A percentile compares a stretch with the other conserved stretches of the same genome.
Conservation (phyloP, 2,113 vertebrate species). For the Dicentrarchus labrax region DNA sequence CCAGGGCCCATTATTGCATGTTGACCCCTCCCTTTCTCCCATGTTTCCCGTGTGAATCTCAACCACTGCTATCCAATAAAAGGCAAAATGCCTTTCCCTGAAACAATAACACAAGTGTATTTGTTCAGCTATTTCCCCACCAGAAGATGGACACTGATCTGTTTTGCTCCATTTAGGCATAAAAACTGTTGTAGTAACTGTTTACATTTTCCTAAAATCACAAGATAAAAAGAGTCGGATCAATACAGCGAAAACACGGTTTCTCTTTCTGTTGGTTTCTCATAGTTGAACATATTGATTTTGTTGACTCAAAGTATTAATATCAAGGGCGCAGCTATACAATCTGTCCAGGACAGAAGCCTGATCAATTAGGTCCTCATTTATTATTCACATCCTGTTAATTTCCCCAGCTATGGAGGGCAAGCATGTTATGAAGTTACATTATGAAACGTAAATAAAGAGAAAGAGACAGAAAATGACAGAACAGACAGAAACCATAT, state of each 20-base stretch:
- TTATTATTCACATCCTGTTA: constrained; percentile 72
- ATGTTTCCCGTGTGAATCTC: neutral
- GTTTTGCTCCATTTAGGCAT: constrained; percentile 23
- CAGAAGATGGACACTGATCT: neutral
- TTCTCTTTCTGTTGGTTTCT: constrained; percentile 43
- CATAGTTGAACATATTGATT: constrained; percentile 60
- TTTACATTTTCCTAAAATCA: constrained; percentile 19
- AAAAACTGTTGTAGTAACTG: constrained; percentile 9
- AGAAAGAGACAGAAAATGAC: constrained; percentile 3
- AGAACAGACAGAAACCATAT: neutral
- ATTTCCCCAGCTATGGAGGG: constrained; percentile 49
- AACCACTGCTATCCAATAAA: neutral
- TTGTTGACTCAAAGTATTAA: constrained; percentile 68
- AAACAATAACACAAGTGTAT: neutral
- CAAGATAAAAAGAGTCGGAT: neutral
- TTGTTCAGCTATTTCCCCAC: neutral
- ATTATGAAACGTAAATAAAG: constrained; percentile 34
- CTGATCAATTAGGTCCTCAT: constrained; percentile 78
- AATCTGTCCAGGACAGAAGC: constrained; percentile 52
- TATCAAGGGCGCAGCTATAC: constrained; percentile 63
- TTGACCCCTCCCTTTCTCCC: neutral
- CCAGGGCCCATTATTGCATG: neutral
- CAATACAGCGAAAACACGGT: constrained; percentile 42
- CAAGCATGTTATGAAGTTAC: constrained; percentile 39
- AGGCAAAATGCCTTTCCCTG: neutral